Conservation (phyloP, 2,888 invertebrate genomes). For the Nemoura dubitans region DNA sequence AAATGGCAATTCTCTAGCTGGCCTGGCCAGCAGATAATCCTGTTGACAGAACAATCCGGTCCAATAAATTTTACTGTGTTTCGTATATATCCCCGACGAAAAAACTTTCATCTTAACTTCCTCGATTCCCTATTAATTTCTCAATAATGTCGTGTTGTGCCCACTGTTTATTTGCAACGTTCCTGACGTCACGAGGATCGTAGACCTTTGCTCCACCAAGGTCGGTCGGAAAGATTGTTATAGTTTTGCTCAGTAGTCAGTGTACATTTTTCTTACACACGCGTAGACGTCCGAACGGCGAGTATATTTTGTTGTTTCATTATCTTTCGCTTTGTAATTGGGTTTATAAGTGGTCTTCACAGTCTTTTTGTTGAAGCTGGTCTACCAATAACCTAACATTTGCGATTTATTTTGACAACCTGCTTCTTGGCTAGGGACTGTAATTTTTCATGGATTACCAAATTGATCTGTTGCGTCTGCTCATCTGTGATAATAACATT, state of each 20-base stretch:
- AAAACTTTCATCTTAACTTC: neutral
- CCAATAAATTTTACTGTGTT: neutral
- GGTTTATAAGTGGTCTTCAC: neutral
- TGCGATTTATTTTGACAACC: neutral
- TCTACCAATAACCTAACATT: slow-evolving; percentile 23
- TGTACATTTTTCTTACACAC: neutral
- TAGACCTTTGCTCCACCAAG: slow-evolving; percentile 42
- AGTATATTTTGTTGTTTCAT: neutral
- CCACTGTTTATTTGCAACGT: slow-evolving; percentile 7
- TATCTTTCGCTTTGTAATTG: neutral
- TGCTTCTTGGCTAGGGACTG: neutral
- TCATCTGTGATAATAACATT: neutral
- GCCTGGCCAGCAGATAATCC: slow-evolving; percentile 3
- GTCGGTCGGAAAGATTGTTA: slow-evolving; percentile 37
- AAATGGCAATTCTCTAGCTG: neutral
- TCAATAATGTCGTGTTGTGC: slow-evolving; percentile 4
- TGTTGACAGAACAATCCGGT: neutral
- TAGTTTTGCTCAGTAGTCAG: neutral
- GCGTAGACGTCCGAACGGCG: slow-evolving; percentile 13
- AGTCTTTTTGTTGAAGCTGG: neutral
- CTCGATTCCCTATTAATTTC: neutral
- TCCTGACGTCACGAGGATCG: slow-evolving; percentile 35
- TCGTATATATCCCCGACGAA: neutral
- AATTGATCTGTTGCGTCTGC: neutral
- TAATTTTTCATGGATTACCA: slow-evolving; percentile 9